Evolutionary conservation across 2,113 vertebrate species (phyloP), one percentile per base, ranked within the genome.

Genomic region (Chitala chitala): DNA sequence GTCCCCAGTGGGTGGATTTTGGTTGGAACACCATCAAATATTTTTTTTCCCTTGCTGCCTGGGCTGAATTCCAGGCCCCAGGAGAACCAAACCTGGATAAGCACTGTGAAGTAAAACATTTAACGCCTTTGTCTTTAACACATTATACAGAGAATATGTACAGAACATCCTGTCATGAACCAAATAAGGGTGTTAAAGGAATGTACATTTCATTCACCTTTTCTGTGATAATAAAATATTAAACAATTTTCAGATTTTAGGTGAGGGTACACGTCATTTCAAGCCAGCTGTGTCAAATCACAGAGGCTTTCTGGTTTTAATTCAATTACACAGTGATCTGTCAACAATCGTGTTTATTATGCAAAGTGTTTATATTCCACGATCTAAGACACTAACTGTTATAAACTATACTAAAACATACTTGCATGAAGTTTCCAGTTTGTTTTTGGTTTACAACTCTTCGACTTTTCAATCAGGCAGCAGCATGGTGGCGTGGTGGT

Each of bases 281-380:
- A 20, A 15, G 48, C 12, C 59, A 65, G 65, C 59, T 65, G 72
- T 40, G n/a, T 66, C 33, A 15, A 51, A 53, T 65, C 31, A 40
- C 46, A 10, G 46, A 5, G 1, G 61, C 48, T 42, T 17, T 29
- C 53, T 74, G 48, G 46, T 22, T 36, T 71, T 71, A 55, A 38
- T 51, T 33, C 46, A 31, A 51, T 58, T 38, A 13, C 38, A 44
- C 54, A 72, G 17, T 33, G 48, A 58, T 50, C 61, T 72, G 26
- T 74, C 22, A 51, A 9, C n/a, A n/a, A 65, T n/a, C 13, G n/a
- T 51, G 48, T 51, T 26, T 9, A 26, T 44, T 72, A 26, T 44
- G 40, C 12, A 29, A 44, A 58, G n/a, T 44, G 40, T 42, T 68
- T 46, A 44, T 72, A 15, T 29, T 40, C 15, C 22, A 31, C 29